Percentiles rank a stretch among this genome's conserved stretches.
phyloP scores from a whole-genome alignment of 2,888 invertebrate genomes.

The Campoplex capitator region DNA sequence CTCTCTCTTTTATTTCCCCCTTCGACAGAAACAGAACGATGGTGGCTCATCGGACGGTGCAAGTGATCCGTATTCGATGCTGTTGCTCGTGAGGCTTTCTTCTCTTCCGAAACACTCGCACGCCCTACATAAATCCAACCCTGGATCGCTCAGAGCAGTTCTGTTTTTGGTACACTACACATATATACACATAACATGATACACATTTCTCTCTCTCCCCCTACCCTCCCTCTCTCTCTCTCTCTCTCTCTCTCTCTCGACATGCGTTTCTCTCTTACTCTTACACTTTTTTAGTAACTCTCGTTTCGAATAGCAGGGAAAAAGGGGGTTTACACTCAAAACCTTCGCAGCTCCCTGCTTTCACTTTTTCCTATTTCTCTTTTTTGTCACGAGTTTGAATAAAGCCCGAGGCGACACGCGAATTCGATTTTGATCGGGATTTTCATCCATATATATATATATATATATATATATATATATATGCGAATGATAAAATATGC shows the following conservation, averaged over 20 bases:
- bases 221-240: not conserved
- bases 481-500: slow-evolving; percentile 28
- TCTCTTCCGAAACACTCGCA: slow-evolving; percentile 26
- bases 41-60: slow-evolving; percentile 37
- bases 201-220: not conserved
- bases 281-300: slow-evolving; percentile 20
- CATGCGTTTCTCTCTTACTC: not conserved
- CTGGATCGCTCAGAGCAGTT: slow-evolving; percentile 32
- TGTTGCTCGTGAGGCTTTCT: slow-evolving; percentile 60
- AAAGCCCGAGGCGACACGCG: slow-evolving; percentile 53
- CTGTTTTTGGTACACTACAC: slow-evolving; percentile 21
- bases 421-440: slow-evolving; percentile 66
- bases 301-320: slow-evolving; percentile 16
- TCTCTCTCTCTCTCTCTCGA: not conserved
- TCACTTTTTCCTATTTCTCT: slow-evolving; percentile 19
- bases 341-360: slow-evolving; percentile 43
- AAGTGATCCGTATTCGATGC: slow-evolving; percentile 51
- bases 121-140: slow-evolving; percentile 18
- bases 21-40: slow-evolving; percentile 43
- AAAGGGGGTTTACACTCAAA: slow-evolving; percentile 36
- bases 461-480: slow-evolving; percentile 13
- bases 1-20: not conserved
- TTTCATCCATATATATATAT: slow-evolving; percentile 16
- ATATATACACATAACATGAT: not conserved
- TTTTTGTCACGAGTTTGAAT: slow-evolving; percentile 23